phyloP scores from a whole-genome alignment of 2,797 vertebrate species.

The Eidolon dupreanum region DNA sequence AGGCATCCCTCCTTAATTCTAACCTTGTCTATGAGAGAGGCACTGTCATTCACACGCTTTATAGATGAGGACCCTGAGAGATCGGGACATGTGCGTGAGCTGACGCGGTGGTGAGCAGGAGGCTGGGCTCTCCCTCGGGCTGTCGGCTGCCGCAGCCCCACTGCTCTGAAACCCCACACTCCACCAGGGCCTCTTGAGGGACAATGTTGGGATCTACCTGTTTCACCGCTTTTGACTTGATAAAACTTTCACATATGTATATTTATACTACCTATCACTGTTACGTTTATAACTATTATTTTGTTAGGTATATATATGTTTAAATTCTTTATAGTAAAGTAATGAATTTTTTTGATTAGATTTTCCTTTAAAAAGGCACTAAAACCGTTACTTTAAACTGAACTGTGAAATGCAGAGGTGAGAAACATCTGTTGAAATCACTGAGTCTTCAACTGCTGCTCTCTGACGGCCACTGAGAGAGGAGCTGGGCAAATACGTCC shows the following conservation, averaged over 20 bases:
- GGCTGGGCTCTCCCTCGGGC: background rate
- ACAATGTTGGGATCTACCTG: background rate
- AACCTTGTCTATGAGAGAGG: background rate
- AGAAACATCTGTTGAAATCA: background rate
- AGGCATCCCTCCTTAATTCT: background rate
- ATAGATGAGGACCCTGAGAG: background rate
- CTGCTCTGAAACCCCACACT: too few relatives aligned
- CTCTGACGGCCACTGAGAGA: background rate
- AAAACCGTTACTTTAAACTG: background rate
- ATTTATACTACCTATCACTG: background rate
- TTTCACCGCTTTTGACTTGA: background rate
- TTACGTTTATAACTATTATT: background rate
- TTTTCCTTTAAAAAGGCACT: background rate
- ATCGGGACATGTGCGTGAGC: fast-evolving
- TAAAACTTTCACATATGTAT: background rate
- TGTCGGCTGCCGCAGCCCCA: fast-evolving
- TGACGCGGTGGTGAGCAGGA: fast-evolving
- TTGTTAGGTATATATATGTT: background rate
- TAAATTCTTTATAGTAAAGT: background rate
- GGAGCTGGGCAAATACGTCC: fast-evolving
- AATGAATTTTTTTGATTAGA: background rate
- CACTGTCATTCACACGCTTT: background rate
- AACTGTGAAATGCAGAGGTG: background rate
- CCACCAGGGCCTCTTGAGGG: background rate
- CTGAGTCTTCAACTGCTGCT: background rate